Base-by-base conservation (phyloP, 2,797 vertebrate genomes). In the Anguilla pacifica region DNA sequence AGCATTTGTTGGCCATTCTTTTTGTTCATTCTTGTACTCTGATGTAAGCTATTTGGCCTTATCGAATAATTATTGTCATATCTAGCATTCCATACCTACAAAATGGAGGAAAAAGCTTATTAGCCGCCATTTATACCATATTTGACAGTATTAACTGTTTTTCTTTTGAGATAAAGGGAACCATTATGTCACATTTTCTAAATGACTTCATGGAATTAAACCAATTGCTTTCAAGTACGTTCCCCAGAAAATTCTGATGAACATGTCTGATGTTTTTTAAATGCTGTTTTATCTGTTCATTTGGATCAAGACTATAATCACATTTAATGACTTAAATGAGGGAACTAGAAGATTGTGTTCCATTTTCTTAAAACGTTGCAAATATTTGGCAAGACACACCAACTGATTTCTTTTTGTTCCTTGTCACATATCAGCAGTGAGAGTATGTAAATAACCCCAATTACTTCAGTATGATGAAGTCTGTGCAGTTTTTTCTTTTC, bases 121-220 rank as follows among this genome's bases (percentile, higher is more conserved):
- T 95, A 95, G 94, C 94, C 94, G 94, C 92, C 93, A 95, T 96
- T 96, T 91, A 94, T 72, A 46, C 19, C 17, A 70, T 57, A 88
- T 96, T 96, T 94, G 82, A 92, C 93, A 91, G 93, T 95, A 95
- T 95, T 95, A 95, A 94, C 93, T 88, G 92, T 89, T 94, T 94
- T 90, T 91, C 94, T 95, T 95, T 95, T 92, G 94, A 96, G 95
- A 96, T 96, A 93, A 96, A 96, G 93, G 91, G 77, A 95, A 93
- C 91, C 93, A 93, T 96, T 95, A 95, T 95, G 93, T 96, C 95
- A 96, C 91, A 61, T 86, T 93, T 92, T 94, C 89, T 91, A 94
- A 96, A 95, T 95, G 93, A 94, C 94, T 95, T 95, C 90, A 88
- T 85, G 87, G 94, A 95, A 95, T 93, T 93, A 92, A 93, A 88